A percentile compares a stretch with the other conserved stretches of the same genome.
phyloP scores from a whole-genome alignment of 2,113 vertebrate genomes.

The Cacatua alba region DNA sequence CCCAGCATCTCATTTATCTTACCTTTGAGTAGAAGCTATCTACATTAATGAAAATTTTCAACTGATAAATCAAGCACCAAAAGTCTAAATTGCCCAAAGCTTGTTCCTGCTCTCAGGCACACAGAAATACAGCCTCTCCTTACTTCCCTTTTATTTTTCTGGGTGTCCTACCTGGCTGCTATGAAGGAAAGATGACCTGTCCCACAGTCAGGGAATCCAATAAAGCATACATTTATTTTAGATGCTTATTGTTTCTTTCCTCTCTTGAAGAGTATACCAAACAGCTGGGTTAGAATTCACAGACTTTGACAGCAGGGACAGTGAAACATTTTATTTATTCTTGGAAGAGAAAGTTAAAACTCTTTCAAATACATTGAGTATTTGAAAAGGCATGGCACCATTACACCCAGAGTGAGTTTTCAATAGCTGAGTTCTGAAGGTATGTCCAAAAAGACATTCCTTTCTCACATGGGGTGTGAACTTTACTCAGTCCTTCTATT shows the following conservation, averaged over 20 bases:
- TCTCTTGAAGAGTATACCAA: not conserved
- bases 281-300: not conserved
- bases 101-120: not conserved
- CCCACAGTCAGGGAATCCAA: not conserved
- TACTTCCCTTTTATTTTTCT: not conserved
- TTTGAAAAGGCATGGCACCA: not conserved
- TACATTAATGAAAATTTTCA: not conserved
- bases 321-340: not conserved
- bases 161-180: not conserved
- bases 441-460: not conserved
- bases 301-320: not conserved
- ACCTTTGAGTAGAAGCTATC: not conserved
- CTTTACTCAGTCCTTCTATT: not conserved
- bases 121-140: not conserved
- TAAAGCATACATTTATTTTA: not conserved
- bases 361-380: not conserved
- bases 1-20: not conserved
- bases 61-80: not conserved
- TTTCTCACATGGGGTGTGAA: not conserved
- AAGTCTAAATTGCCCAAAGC: not conserved
- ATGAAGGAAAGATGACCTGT: not conserved
- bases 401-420: not conserved
- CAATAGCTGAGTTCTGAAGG: not conserved
- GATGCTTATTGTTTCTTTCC: not conserved
- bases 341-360: constrained; percentile 34